These are phyloP conservation scores for Tricholauxania praeusta DNA, from an alignment of 2,888 invertebrate genomes.

Conservation along the genomic window DNA sequence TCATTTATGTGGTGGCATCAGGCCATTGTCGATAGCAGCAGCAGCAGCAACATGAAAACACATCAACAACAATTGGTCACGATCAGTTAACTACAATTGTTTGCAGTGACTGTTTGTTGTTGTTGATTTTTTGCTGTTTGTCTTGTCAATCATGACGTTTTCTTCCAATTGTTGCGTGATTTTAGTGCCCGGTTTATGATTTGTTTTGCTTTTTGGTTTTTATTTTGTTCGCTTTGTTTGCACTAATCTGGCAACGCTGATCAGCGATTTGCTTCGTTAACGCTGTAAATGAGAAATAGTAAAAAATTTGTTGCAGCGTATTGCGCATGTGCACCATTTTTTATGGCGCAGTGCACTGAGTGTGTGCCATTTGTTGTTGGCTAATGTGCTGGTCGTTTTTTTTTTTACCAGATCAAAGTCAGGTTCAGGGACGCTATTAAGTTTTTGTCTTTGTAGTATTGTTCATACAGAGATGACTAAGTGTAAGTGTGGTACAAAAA, in stretches of 20 bases:
- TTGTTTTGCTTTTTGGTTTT: neutral
- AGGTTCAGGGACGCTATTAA: slow-evolving; percentile 36
- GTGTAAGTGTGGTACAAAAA: no score
- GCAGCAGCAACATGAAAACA: slow-evolving; percentile 30
- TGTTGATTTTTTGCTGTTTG: slow-evolving; percentile 16
- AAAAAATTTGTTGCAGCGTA: neutral
- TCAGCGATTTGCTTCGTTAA: slow-evolving; percentile 27
- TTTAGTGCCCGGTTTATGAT: neutral
- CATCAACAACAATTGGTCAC: slow-evolving; percentile 29
- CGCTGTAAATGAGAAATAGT: slow-evolving; percentile 13
- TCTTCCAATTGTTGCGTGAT: neutral
- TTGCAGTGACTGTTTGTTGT: slow-evolving; percentile 24
- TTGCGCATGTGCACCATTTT: slow-evolving; percentile 4
- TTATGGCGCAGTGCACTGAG: slow-evolving; percentile 1
- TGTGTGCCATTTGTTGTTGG: neutral
- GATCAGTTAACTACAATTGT: slow-evolving; percentile 30
- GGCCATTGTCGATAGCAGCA: neutral
- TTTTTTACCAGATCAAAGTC: neutral
- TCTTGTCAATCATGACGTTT: slow-evolving; percentile 17
- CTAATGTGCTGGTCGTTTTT: neutral
- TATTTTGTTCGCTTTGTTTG: neutral
- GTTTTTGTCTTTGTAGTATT: no score
- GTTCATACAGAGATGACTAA: no score
- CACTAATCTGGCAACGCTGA: slow-evolving; percentile 25
- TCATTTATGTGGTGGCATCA: slow-evolving; percentile 8